These are phyloP conservation scores for Diglossa cyanea DNA, from an alignment of 2,797 vertebrate species.

Conservation along the genomic window DNA sequence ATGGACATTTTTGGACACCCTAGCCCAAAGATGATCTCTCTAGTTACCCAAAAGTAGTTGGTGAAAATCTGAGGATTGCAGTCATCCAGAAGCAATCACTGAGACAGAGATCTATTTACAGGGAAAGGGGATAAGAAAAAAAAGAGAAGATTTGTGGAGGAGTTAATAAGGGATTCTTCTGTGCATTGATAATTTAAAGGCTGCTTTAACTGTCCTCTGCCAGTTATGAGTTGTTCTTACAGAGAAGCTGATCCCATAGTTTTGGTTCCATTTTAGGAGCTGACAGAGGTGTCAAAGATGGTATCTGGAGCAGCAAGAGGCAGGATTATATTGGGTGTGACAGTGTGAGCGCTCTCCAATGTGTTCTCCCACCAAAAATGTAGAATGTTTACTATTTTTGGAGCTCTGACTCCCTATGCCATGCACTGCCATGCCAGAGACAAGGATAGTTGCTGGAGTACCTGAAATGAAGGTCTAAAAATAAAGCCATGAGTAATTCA, in stretches of 20 bases:
- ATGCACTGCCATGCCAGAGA: neutral
- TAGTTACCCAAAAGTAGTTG: neutral
- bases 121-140: neutral
- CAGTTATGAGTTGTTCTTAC: neutral
- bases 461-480: constrained; percentile 35
- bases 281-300: neutral
- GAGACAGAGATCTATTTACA: neutral
- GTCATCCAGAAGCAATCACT: neutral
- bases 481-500: constrained; percentile 31
- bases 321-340: neutral
- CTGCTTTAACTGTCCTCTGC: neutral
- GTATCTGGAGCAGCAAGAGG: neutral
- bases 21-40: neutral
- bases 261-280: constrained; percentile 7
- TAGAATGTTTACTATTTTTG: constrained; percentile 19
- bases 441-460: neutral
- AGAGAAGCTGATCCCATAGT: neutral
- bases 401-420: neutral
- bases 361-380: neutral
- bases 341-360: neutral
- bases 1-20: neutral
- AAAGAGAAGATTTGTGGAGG: neutral
- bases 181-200: neutral
- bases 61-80: neutral
- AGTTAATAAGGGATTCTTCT: neutral